Conservation (phyloP, 2,888 invertebrate species). For the Octonoba sinensis region DNA sequence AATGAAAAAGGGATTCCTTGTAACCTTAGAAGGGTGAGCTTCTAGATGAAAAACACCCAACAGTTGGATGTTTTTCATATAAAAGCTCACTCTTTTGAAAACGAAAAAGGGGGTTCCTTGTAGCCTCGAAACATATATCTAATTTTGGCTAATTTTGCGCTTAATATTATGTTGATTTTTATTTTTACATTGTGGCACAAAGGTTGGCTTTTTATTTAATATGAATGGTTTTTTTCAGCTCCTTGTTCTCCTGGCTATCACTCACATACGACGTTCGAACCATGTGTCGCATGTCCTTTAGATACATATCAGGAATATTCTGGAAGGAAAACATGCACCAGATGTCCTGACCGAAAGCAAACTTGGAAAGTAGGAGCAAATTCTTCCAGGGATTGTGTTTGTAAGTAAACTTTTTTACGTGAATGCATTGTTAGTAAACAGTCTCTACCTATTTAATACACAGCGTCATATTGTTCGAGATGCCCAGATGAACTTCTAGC, state of each 20-base stretch:
- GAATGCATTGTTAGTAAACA: not conserved
- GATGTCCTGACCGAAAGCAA: slow-evolving; percentile 83
- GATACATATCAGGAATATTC: slow-evolving; percentile 95
- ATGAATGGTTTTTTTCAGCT: slow-evolving; percentile 75
- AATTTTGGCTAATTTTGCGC: too few relatives aligned
- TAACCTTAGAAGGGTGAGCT: too few relatives aligned
- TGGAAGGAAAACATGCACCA: slow-evolving; percentile 87
- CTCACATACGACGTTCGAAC: slow-evolving; percentile 89
- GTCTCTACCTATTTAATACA: too few relatives aligned
- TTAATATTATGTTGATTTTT: too few relatives aligned
- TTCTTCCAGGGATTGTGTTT: slow-evolving; percentile 85
- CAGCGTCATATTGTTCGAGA: not conserved
- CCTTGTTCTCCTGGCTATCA: slow-evolving; percentile 97
- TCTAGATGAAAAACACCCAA: too few relatives aligned
- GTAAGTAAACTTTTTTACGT: slow-evolving; percentile 59
- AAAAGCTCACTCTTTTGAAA: too few relatives aligned
- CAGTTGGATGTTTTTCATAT: too few relatives aligned
- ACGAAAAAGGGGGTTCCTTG: too few relatives aligned
- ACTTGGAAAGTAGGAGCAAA: slow-evolving; percentile 75
- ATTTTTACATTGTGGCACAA: too few relatives aligned
- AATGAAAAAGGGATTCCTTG: too few relatives aligned
- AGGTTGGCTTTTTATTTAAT: too few relatives aligned
- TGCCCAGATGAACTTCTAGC: not conserved
- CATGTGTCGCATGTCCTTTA: slow-evolving; percentile 89
- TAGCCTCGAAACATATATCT: too few relatives aligned